A percentile compares a stretch with the other conserved stretches of the same genome.
Evolutionary conservation across 2,113 vertebrate genomes (phyloP).

Genomic region (Phainopepla nitens): DNA sequence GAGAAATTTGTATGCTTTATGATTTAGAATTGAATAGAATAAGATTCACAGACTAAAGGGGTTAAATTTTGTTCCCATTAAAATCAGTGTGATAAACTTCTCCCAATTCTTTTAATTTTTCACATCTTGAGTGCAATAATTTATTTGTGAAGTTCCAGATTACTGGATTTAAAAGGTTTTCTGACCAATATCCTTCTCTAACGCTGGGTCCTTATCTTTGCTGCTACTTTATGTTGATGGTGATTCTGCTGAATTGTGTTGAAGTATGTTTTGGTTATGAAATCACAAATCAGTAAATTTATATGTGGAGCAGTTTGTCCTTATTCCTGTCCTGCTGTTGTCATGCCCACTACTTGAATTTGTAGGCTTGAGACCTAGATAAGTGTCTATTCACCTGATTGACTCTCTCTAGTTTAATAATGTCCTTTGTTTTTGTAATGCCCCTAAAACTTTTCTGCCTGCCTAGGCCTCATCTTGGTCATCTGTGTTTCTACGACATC

Average conservation of each 20-base stretch:
- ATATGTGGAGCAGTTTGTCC: background rate
- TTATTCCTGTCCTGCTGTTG: background rate
- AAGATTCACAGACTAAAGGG: background rate
- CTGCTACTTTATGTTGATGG: background rate
- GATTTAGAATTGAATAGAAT: background rate
- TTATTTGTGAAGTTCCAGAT: background rate
- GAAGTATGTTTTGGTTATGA: background rate
- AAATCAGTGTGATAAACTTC: background rate
- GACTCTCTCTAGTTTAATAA: background rate
- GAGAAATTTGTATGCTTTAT: background rate
- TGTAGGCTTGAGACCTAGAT: background rate
- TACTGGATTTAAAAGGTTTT: background rate
- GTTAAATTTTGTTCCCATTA: background rate
- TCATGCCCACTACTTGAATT: background rate
- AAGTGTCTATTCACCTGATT: background rate
- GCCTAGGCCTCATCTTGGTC: background rate
- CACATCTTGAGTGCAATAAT: background rate
- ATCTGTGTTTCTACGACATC: background rate
- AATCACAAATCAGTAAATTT: background rate
- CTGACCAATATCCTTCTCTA: background rate
- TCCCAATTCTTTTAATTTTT: background rate
- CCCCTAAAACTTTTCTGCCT: background rate
- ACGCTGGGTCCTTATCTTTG: background rate
- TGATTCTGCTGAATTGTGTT: background rate
- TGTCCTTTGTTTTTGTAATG: background rate